Conservation (phyloP, 2,797 vertebrate species). For the Karalla daura region DNA sequence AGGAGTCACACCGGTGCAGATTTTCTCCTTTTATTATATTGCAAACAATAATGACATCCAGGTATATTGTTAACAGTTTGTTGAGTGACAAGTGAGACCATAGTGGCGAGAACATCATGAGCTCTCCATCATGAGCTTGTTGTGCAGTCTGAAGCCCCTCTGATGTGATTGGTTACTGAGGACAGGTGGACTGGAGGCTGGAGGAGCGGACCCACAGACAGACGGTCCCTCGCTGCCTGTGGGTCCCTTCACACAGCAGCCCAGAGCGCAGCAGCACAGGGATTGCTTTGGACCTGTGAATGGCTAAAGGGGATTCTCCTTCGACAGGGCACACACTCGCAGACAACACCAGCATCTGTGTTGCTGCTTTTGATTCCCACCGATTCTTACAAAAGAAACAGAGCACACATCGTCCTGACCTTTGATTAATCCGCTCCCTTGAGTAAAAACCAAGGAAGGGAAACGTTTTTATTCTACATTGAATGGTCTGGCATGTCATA, state of each 20-base stretch:
- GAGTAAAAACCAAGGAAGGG: slow-evolving; percentile 55
- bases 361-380: slow-evolving; percentile 51
- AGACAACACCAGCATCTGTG: slow-evolving; percentile 45
- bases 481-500: slow-evolving; percentile 59
- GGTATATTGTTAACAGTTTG: slow-evolving; percentile 88
- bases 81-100: slow-evolving; percentile 84
- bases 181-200: slow-evolving; percentile 64
- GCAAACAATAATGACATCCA: slow-evolving; percentile 90
- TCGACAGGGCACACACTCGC: slow-evolving; percentile 35
- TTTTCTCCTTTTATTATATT: slow-evolving; percentile 85
- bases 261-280: slow-evolving; percentile 72
- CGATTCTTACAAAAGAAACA: slow-evolving; percentile 58
- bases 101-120: slow-evolving; percentile 80
- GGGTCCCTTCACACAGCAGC: slow-evolving; percentile 63
- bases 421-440: slow-evolving; percentile 51
- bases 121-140: slow-evolving; percentile 77
- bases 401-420: slow-evolving; percentile 61
- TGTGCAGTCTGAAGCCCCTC: slow-evolving; percentile 80
- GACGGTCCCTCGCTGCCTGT: slow-evolving; percentile 42
- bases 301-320: slow-evolving; percentile 63
- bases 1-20: slow-evolving; percentile 36
- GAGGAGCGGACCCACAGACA: slow-evolving; percentile 67
- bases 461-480: slow-evolving; percentile 32
- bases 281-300: slow-evolving; percentile 82
- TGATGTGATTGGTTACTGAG: slow-evolving; percentile 73